Evolutionary conservation across 2,797 vertebrate genomes (phyloP), one percentile per base, ranked within the genome.

Genomic region (Cryptoprocta ferox): DNA sequence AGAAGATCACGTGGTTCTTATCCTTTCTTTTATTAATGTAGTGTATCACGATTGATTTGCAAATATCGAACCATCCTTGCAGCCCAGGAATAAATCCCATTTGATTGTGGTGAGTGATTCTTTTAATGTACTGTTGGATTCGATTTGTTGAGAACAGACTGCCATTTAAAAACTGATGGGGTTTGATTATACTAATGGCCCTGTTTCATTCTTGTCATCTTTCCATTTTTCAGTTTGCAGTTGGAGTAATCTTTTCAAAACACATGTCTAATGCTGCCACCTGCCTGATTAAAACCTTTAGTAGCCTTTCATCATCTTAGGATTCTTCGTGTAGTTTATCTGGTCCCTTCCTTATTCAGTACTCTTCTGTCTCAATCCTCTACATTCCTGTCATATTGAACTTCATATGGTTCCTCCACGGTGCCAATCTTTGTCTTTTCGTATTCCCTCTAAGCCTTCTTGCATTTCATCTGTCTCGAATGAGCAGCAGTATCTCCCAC

Each of bases 161-260:
- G 90, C 53, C 10, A 8, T 65, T 73, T 96, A 73, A 92, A 96
- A 92, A 76, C 42, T 59, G 45, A 35, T 89, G 37, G 39, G 15
- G 14, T 96, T 92, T 21, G 26, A 14, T 53, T 35, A 24, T 53
- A 68, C 19, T 93, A 32, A 63, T 94, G 87, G 39, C 48, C 56
- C 92, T 45, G 26, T 82, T 95, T 82, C 50, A 30, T 5, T 86
- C 35, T 91, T 89, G 30, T 0, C n/a, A 21, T 85, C 50, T 80
- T 70, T 88, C 32, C 16, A 3, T 94, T 91, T 89, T 92, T 94
- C 50, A 66, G 53, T 92, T 24, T 73, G 30, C 13, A 26, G 30
- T 82, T 92, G 28, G 30, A 92, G 19, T 81, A 53, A 71, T 96
- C n/a, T 85, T 95, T 96, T 92, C 63, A 71, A 85, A 94, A 80